These are phyloP conservation scores for Apus apus DNA, from an alignment of 2,113 vertebrate genomes.

Conservation along the genomic window DNA sequence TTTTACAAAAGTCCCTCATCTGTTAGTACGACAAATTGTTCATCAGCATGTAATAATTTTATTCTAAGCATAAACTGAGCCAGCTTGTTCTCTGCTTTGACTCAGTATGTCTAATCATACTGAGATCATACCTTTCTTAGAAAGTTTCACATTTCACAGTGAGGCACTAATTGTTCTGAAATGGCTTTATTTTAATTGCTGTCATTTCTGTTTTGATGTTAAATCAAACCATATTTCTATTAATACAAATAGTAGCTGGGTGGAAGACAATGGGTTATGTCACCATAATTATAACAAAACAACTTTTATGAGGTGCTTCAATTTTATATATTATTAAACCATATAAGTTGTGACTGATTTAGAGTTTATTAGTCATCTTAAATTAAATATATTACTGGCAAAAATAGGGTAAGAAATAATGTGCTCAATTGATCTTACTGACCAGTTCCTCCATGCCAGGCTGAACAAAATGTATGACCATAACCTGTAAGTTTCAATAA, in stretches of 20 bases:
- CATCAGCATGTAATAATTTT: neutral
- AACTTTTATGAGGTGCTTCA: neutral
- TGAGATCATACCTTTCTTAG: neutral
- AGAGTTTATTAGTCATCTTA: neutral
- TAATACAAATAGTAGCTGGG: neutral
- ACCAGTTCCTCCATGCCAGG: neutral
- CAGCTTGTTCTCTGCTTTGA: conserved; percentile 3
- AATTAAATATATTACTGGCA: neutral
- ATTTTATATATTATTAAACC: neutral
- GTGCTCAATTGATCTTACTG: neutral
- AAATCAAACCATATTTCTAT: neutral
- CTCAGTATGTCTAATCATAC: neutral
- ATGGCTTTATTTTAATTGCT: neutral
- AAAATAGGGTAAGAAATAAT: neutral
- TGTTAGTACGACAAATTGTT: neutral
- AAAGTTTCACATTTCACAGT: neutral
- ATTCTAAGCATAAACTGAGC: neutral
- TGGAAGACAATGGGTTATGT: neutral
- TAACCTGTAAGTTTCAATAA: neutral
- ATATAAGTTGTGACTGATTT: neutral
- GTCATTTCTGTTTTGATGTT: neutral
- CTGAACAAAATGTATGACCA: neutral
- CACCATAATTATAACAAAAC: neutral
- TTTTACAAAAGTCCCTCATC: neutral
- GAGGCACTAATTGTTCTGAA: conserved; percentile 9